These are phyloP conservation scores for Cassiopea xamachana DNA, from an alignment of 30 jellyfish, hydroid and myxozoan genomes.

Conservation along the genomic window DNA sequence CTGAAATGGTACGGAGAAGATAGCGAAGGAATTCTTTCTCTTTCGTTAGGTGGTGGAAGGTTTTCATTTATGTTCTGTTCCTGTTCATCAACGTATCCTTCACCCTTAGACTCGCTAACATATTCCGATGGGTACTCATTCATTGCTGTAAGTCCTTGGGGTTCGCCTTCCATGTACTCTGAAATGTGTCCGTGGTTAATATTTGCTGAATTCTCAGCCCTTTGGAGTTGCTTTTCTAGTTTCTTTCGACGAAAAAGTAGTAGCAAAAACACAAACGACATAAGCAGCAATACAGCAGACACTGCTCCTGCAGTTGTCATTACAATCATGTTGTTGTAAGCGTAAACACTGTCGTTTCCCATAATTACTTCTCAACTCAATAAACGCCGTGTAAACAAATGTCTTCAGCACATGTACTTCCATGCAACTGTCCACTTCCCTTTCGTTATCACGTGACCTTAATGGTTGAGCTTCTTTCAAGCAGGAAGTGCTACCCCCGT, in stretches of 20 bases:
- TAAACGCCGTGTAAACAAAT: too few species aligned
- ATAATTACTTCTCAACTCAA: not conserved
- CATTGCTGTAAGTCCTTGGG: not conserved
- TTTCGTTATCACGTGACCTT: not conserved
- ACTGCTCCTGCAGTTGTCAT: constrained; percentile 40
- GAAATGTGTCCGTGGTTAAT: not conserved
- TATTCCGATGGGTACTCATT: not conserved
- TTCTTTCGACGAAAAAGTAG: constrained; percentile 25
- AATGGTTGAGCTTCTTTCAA: not conserved
- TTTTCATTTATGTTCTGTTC: not conserved
- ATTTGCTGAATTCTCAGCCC: constrained; percentile 1
- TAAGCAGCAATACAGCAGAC: not conserved
- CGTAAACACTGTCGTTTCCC: constrained; percentile 30
- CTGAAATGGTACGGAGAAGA: constrained; percentile 53
- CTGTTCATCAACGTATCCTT: too few species aligned
- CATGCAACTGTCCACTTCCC: not conserved
- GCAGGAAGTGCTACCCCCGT: too few species aligned
- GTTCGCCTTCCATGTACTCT: not conserved
- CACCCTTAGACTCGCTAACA: not conserved
- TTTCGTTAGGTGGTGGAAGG: not conserved
- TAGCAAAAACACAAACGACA: constrained; percentile 35
- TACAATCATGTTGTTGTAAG: constrained; percentile 29
- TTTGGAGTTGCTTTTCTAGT: not conserved
- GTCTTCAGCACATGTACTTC: too few species aligned
- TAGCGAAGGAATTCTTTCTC: constrained; percentile 2